Evolutionary conservation across 2,797 vertebrate genomes (phyloP).

Genomic region (Kryptolebias ocellatus): DNA sequence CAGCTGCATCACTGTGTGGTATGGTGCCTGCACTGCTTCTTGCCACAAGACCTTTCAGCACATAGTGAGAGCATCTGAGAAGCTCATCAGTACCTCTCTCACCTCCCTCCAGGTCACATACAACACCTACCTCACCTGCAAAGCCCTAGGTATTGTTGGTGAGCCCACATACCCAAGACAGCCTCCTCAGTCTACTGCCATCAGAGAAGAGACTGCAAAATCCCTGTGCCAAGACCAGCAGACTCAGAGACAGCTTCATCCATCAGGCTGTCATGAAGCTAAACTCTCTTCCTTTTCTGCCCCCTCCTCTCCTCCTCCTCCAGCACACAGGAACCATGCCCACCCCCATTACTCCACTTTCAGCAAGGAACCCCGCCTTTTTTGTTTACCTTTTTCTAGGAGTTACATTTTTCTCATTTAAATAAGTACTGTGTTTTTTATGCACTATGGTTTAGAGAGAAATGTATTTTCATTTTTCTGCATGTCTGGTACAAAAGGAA

Average conservation of each 20-base stretch:
- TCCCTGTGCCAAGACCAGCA: not conserved
- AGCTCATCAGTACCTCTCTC: too few relatives aligned
- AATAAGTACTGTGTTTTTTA: not conserved
- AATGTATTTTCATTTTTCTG: not conserved
- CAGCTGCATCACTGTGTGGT: too few relatives aligned
- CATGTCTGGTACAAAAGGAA: not conserved
- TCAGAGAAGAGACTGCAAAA: not conserved
- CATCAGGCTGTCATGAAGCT: not conserved
- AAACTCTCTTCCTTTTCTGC: not conserved
- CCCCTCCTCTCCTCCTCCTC: not conserved
- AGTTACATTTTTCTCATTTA: too few relatives aligned
- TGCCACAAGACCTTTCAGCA: too few relatives aligned
- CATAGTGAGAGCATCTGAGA: too few relatives aligned
- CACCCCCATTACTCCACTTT: not conserved
- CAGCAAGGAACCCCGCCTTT: too few relatives aligned
- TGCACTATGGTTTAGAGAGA: not conserved
- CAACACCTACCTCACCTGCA: too few relatives aligned
- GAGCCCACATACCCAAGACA: not conserved
- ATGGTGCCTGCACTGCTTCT: not conserved
- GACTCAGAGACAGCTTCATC: not conserved
- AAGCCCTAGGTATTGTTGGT: too few relatives aligned
- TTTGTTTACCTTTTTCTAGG: too few relatives aligned
- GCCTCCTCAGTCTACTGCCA: not conserved
- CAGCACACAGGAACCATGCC: not conserved
- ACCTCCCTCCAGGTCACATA: too few relatives aligned